Conservation (phyloP, 2,888 invertebrate genomes). For the Baronia brevicornis region DNA sequence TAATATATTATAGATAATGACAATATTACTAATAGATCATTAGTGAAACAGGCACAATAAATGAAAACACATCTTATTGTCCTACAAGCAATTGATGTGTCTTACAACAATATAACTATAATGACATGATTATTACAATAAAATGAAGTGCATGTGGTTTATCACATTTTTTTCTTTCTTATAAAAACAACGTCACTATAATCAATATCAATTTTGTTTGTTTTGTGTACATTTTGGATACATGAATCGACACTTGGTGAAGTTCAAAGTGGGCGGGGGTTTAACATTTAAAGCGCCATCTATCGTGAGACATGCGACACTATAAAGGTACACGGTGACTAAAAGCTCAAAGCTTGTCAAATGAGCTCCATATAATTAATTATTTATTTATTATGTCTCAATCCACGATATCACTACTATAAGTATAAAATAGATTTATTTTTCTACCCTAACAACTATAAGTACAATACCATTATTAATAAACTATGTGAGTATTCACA, state of each 20-base stretch:
- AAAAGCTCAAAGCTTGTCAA: conserved; percentile 45
- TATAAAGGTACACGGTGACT: conserved; percentile 37
- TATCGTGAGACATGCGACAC: conserved; percentile 37
- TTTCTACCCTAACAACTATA: conserved; percentile 56
- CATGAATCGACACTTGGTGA: conserved; percentile 6
- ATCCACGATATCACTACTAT: conserved; percentile 34
- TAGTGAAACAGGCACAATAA: no score
- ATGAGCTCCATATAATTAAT: conserved; percentile 27
- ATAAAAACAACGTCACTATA: no score
- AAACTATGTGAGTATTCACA: conserved; percentile 44
- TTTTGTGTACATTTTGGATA: not conserved
- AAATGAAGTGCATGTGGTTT: no score
- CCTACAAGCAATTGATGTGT: no score
- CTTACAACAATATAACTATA: no score
- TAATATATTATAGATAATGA: no score
- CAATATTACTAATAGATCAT: no score
- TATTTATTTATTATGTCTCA: conserved; percentile 19
- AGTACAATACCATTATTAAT: conserved; percentile 31
- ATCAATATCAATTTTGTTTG: not conserved
- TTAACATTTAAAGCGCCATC: conserved; percentile 42
- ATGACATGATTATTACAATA: no score
- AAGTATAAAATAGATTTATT: conserved; percentile 71
- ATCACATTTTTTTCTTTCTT: no score
- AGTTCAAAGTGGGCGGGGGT: conserved; percentile 28
- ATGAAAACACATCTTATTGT: no score